Base-by-base conservation (phyloP, 2,797 vertebrate genomes). In the Chelon auratus region DNA sequence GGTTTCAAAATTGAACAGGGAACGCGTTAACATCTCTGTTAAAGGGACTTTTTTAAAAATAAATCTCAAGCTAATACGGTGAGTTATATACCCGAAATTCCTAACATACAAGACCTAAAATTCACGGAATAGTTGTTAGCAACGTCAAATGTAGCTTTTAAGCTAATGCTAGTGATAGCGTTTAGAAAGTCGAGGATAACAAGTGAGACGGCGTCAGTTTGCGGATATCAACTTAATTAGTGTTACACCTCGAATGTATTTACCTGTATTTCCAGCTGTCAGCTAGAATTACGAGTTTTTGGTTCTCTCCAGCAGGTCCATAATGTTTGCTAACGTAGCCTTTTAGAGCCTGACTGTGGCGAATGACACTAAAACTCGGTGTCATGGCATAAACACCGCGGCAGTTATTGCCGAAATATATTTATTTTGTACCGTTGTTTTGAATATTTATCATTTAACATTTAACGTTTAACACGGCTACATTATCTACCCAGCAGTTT, bases 161-260 rank as follows among this genome's bases (percentile, higher is more conserved):
- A 59, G 85, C 77, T 84, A 87, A 85, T 26, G 83, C 63, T 72
- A 66, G 18, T 50, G 24, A 47, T 71, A 53, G 53, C 13, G 24
- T 55, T 43, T 55, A 54, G 47, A 53, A 3, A 67, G 37, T 30
- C 5, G 24, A 60, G 9, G 13, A 39, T 51, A 72, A n/a, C 51
- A 10, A 8, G 12, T 30, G 53, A 63, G 37, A 40, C 54, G 2
- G 4, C 45, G 17, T 77, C 18, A 50, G 5, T 68, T 10, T 72
- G 9, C 58, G 5, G 17, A 58, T 53, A 11, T 58, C 4, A 20
- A 30, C 24, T 15, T 6, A 17, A 39, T 3, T 22, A 1, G 0
- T 17, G 0, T 42, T 11, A 1, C 0, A 0, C 6, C 0, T 40
- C 2, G 1, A 5, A 9, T 1, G 3, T 18, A 40, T 59, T 22